Base-by-base conservation (phyloP, 2,797 vertebrate genomes). In the Trachurus trachurus region DNA sequence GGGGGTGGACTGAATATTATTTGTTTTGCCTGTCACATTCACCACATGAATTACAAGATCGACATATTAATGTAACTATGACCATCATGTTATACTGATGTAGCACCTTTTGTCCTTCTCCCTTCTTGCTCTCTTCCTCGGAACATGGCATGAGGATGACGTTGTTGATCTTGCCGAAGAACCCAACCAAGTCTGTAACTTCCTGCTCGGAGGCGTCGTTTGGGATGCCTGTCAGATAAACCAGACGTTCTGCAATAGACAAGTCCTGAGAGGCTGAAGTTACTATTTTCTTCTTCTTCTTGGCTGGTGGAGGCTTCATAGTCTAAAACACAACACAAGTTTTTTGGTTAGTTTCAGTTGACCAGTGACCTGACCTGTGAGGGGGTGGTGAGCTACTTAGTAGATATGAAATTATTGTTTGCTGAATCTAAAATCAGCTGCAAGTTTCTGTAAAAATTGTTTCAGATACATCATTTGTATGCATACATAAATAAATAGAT, bases 81-180 rank as follows among this genome's bases (percentile, higher is more conserved):
- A 63, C 0, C 5, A 37, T 17, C 5, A 8, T 9, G 6, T 13
- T n/a, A 15, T 1, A 45, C 10, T n/a, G 17, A 3, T 49, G 8
- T 1, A 2, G 5, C 16, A 93, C 92, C 91, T 92, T 92, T 31
- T 90, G 89, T 37, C 87, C 90, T 44, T 80, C 45, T 1, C 9
- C 66, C 13, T 66, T 87, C 56, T 88, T 63, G 0, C 52, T 65
- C 31, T 90, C 90, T 9, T 84, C 87, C 47, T 84, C 82, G 0
- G 86, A 86, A 61, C 76, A 70, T 0, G 88, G 83, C 71, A 91
- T 71, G 6, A 94, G 87, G 66, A 91, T 79, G 54, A 94, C 90
- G 0, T 92, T 93, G 76, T 93, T 91, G 82, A 93, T 93, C 63
- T 87, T 90, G 45, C 94, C 93, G 53, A 92, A 93, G 15, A 87